Evolutionary conservation across 2,113 vertebrate species (phyloP).

Genomic region (Clarias gariepinus): DNA sequence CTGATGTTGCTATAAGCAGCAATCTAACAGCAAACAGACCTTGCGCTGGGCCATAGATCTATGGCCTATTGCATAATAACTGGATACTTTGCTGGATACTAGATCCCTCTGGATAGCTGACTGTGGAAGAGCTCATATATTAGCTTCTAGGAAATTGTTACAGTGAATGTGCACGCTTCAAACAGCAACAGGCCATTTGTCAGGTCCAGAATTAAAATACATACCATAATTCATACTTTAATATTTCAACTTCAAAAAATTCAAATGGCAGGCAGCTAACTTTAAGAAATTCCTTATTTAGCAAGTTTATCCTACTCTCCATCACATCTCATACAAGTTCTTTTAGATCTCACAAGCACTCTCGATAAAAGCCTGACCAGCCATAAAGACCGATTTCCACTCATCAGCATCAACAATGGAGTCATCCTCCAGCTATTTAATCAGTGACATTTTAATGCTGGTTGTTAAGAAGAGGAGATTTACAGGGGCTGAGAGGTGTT

Average conservation of each 20-base stretch:
- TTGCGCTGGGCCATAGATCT: background rate
- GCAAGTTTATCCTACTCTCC: slow-evolving; percentile 41
- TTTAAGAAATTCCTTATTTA: slow-evolving; percentile 45
- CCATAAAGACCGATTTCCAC: slow-evolving; percentile 57
- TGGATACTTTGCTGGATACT: background rate
- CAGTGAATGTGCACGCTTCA: background rate
- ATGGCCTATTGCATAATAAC: slow-evolving; percentile 1
- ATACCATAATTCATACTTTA: background rate
- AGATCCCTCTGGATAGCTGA: background rate
- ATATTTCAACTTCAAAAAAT: background rate
- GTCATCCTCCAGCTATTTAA: slow-evolving; percentile 65
- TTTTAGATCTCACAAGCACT: slow-evolving; percentile 49
- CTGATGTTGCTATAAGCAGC: background rate
- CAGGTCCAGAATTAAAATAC: background rate
- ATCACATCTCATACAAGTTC: slow-evolving; percentile 45
- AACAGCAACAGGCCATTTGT: background rate
- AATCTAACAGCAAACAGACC: background rate
- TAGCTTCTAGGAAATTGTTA: background rate
- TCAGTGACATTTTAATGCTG: slow-evolving; percentile 65
- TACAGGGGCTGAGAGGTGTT: slow-evolving; percentile 65
- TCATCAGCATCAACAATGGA: slow-evolving; percentile 60
- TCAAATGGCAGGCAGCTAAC: background rate
- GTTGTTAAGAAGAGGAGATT: slow-evolving; percentile 66
- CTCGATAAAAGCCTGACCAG: slow-evolving; percentile 56
- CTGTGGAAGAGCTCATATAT: background rate